Conservation (phyloP, 2,888 invertebrate genomes). For the Athripsodes cinereus region DNA sequence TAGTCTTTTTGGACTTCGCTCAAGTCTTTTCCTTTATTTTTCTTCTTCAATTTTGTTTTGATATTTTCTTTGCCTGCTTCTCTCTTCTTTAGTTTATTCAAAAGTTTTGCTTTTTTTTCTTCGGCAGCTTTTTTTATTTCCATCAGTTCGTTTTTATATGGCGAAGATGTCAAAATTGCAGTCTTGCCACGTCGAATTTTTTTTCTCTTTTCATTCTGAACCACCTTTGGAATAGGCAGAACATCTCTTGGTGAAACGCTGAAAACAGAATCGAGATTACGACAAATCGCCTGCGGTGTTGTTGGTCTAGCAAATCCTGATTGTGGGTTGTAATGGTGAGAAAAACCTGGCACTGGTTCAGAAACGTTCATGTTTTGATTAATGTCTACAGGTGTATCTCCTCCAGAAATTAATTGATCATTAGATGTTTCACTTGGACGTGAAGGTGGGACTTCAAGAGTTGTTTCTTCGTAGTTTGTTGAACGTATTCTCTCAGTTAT, state of each 20-base stretch:
- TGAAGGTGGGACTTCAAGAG: neutral
- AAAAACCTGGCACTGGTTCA: neutral
- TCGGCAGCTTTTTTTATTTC: constrained; percentile 27
- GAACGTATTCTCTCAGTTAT: too few species aligned
- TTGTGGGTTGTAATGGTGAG: too few species aligned
- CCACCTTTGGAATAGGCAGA: constrained; percentile 24
- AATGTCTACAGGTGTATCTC: neutral
- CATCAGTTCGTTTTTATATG: constrained; percentile 20
- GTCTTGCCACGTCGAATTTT: constrained; percentile 29
- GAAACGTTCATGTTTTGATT: neutral
- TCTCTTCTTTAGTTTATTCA: constrained; percentile 23
- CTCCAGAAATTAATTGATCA: neutral
- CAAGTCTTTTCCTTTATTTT: constrained; percentile 20
- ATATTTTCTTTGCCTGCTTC: constrained; percentile 21
- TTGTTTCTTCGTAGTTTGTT: neutral
- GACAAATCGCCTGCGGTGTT: neutral
- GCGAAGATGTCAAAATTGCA: constrained; percentile 28
- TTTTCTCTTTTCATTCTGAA: constrained; percentile 26
- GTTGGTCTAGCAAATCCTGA: neutral
- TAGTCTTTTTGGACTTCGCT: constrained; percentile 19
- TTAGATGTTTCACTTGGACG: neutral
- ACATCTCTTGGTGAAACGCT: constrained; percentile 25
- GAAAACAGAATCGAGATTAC: neutral
- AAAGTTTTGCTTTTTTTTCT: constrained; percentile 26
- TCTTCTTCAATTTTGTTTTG: constrained; percentile 1